Base-by-base conservation (phyloP, 2,797 vertebrate species). In the Spinus olivaceus region DNA sequence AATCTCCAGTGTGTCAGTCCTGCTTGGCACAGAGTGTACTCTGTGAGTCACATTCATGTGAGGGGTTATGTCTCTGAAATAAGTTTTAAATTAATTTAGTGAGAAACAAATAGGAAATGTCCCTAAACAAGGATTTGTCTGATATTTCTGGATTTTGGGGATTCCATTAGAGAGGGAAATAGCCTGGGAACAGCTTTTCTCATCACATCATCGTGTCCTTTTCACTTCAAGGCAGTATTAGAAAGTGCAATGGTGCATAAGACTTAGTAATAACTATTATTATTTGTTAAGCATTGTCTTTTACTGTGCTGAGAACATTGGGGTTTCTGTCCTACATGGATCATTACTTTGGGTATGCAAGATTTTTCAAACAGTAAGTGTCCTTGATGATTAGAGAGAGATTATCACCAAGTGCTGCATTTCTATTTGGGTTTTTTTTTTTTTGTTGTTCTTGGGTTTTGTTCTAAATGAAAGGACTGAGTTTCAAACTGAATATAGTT, bases 251-350 rank as follows among this genome's bases (percentile, higher is more conserved):
- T 93, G 92, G 79, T 91, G 84, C 94, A 59, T 95, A 91, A 80
- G 76, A 54, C 72, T 83, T 80, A n/a, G 79, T 78, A 91, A 93
- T 94, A 91, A 91, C 91, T 95, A 87, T 95, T 96, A 93, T 92
- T 93, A 95, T 95, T 95, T 94, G 95, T 87, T 93, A 86, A 92
- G 76, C 50, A 41, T 95, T 91, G 72, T 82, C 86, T 96, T 93
- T 85, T 64, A 61, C 41, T 51, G 79, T 57, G 27, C 81, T 81
- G 79, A 92, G 88, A 89, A 92, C 94, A 85, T 14, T 76, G 79
- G 81, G 57, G 56, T 49, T 88, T 91, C 89, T 93, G 69, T 92
- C 88, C 94, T 77, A 72, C 76, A 86, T 33, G 81, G 81, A 63
- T 94, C 94, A 87, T 95, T 95, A 95, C 87, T 93, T 88, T 91